phyloP scores from a whole-genome alignment of 2,113 vertebrate species.

The Cervus canadensis region DNA sequence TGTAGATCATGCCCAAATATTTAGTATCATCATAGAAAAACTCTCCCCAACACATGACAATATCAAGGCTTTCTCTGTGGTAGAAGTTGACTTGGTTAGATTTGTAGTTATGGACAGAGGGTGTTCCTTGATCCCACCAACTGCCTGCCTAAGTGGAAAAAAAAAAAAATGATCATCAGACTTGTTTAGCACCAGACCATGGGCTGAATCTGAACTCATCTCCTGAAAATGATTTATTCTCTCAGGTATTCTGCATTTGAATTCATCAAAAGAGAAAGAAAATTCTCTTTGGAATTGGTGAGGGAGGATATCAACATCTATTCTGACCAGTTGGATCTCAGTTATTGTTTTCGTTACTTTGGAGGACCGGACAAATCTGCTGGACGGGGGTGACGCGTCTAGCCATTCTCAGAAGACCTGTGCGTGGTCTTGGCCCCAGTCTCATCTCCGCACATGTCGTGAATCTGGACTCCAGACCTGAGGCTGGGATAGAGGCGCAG shows the following conservation, averaged over 20 bases:
- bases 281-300: background rate
- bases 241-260: background rate
- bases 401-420: background rate
- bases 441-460: background rate
- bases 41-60: background rate
- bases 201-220: background rate
- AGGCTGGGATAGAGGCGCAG: background rate
- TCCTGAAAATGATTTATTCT: background rate
- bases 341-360: background rate
- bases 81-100: background rate
- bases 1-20: background rate
- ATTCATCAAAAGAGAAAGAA: slow-evolving; percentile 6
- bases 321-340: background rate
- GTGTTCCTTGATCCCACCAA: background rate
- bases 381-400: background rate
- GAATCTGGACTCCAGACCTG: background rate
- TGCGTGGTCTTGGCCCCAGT: background rate
- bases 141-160: background rate
- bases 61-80: background rate
- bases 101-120: background rate
- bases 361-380: background rate
- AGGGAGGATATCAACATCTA: background rate
- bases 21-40: background rate
- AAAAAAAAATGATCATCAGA: background rate
- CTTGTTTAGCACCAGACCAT: background rate